phyloP scores from a whole-genome alignment of 1,140 invertebrate genomes.

The Ephestia elutella region DNA sequence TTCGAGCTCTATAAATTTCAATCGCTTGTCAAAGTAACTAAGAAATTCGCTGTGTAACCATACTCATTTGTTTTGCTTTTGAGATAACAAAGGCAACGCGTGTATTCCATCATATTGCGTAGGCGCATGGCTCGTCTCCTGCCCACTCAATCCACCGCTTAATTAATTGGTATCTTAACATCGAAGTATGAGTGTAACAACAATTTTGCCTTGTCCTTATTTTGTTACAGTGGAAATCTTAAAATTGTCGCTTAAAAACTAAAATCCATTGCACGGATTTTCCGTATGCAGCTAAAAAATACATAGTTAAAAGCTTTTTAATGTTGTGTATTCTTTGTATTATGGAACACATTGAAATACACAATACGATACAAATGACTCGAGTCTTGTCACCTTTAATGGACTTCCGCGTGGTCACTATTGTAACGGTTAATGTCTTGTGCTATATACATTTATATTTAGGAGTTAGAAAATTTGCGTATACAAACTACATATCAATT shows the following conservation, averaged over 20 bases:
- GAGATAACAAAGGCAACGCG: background rate
- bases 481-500: no score
- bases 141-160: background rate
- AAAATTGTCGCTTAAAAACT: no score
- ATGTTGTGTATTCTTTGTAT: background rate
- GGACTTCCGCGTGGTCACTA: background rate
- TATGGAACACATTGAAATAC: no score
- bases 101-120: background rate
- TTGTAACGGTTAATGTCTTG: background rate
- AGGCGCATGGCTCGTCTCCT: background rate
- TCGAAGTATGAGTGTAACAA: background rate
- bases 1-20: background rate
- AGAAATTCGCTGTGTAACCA: background rate
- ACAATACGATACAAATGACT: background rate
- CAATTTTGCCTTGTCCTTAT: no score
- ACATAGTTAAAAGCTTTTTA: background rate
- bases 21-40: background rate
- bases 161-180: constrained; percentile 2
- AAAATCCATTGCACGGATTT: no score
- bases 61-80: background rate
- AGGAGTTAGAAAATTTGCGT: background rate
- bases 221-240: no score
- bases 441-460: background rate
- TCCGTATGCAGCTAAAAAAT: background rate
- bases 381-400: background rate